Evolutionary conservation across 2,888 invertebrate species (phyloP).

Genomic region (Acleris cristana): DNA sequence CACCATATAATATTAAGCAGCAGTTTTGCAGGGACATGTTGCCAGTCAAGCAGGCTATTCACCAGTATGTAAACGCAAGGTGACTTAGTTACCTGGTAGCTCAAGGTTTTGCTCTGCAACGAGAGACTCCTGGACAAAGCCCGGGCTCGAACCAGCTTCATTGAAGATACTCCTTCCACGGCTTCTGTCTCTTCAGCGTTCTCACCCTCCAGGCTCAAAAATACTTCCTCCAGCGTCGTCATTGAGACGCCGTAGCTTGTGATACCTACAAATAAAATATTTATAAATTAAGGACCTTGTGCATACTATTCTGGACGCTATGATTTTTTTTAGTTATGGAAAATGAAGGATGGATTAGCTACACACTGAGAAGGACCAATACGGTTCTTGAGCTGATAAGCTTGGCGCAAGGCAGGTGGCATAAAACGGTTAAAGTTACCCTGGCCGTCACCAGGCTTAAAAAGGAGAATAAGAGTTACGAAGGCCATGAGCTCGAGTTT

Average conservation of each 20-base stretch:
- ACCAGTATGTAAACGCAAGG: too few species aligned
- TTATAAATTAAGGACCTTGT: background rate
- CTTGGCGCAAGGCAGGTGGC: background rate
- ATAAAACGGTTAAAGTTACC: too few species aligned
- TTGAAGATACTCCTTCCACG: conserved; percentile 89
- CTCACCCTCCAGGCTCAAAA: conserved; percentile 89
- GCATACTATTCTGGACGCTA: too few species aligned
- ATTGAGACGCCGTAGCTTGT: conserved; percentile 94
- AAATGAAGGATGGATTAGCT: background rate
- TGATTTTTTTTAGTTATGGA: too few species aligned
- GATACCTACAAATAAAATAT: conserved; percentile 82
- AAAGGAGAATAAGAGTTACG: too few species aligned
- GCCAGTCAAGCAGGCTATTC: too few species aligned
- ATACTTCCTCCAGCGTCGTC: conserved; percentile 94
- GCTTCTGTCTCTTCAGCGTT: conserved; percentile 87
- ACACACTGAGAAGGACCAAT: background rate
- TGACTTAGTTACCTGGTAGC: conserved; percentile 80
- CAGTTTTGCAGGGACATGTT: too few species aligned
- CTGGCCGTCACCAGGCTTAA: too few species aligned
- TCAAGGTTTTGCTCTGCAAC: conserved; percentile 89
- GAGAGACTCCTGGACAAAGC: conserved; percentile 88
- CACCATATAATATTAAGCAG: too few species aligned
- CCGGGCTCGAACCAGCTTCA: conserved; percentile 88
- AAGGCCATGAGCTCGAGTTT: too few species aligned
- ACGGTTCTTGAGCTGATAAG: background rate